Conservation (phyloP, 2,113 vertebrate species). For the Noctilio leporinus region DNA sequence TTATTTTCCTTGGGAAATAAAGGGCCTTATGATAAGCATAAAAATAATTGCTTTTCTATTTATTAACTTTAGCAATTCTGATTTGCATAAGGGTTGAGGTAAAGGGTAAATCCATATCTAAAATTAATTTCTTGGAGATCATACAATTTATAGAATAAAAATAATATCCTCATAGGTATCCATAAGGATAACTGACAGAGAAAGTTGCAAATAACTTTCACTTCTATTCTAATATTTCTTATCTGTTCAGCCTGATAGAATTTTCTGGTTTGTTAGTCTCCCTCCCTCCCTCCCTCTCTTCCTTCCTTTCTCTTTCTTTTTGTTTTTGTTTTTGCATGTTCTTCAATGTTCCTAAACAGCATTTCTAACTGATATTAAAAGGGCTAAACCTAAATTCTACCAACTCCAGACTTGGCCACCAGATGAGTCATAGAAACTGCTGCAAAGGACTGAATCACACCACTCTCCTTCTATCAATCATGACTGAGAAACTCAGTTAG, state of each 20-base stretch:
- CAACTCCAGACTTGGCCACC: slow-evolving; percentile 2
- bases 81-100: neutral
- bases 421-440: slow-evolving; percentile 66
- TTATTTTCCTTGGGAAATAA: slow-evolving; percentile 24
- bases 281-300: neutral
- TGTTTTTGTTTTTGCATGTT: neutral
- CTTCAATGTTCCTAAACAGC: slow-evolving; percentile 36
- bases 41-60: neutral
- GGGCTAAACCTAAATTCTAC: slow-evolving; percentile 23
- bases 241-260: slow-evolving; percentile 5
- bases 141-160: neutral
- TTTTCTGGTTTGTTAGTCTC: slow-evolving; percentile 9
- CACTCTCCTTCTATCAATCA: neutral
- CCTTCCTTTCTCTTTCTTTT: neutral
- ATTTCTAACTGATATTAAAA: slow-evolving; percentile 59
- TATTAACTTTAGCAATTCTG: neutral
- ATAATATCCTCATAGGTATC: neutral
- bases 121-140: slow-evolving; percentile 10
- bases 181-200: neutral
- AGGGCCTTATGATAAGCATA: neutral
- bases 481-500: neutral
- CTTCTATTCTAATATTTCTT: neutral
- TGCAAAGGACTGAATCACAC: slow-evolving; percentile 26
- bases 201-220: neutral
- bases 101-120: neutral